Evolutionary conservation across 2,113 vertebrate species (phyloP), one percentile per base, ranked within the genome.

Genomic region (Zingel zingel): DNA sequence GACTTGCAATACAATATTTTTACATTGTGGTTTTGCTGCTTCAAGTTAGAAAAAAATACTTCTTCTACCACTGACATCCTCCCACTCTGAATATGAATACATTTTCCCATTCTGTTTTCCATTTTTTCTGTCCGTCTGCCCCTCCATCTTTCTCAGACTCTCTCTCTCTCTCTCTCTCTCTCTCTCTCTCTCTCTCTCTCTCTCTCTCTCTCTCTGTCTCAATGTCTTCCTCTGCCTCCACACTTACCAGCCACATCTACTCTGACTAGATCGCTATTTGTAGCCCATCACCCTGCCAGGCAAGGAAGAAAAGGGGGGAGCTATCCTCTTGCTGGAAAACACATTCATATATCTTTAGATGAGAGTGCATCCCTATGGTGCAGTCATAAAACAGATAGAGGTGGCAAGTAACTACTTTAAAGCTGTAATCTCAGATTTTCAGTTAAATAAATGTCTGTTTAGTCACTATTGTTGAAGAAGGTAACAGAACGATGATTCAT

Each of bases 141-240:
- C 47, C 58, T 82, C 30, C 25, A 10, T 65, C 18, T 72, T 70
- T 63, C 48, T 66, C 27, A 33, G 5, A 33, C 33, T 33, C 3
- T 33, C 6, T 57, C 43, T 27, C 6, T 67, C 70, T 69, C 50
- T 82, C 67, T n/a, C 72, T 47, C 53, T 47, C 57, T 84, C 30
- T 21, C 6, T 61, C 14, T 68, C 66, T 64, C 48, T 67, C 30
- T 74, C n/a, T 23, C 74, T 72, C 64, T 70, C 21, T 62, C 64
- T 23, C n/a, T 39, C 27, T 47, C 48, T 87, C 66, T 84, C 72
- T 66, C 33, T 66, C 68, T 78, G 45, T 74, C 51, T 79, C 72
- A 83, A 71, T 74, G 71, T 79, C 54, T 45, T 80, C 53, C 62
- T 85, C 59, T 85, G 74, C 84, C 88, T 90, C 83, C 91, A 87